Base-by-base conservation (phyloP, 2,888 invertebrate genomes). In the Aphidius colemani region DNA sequence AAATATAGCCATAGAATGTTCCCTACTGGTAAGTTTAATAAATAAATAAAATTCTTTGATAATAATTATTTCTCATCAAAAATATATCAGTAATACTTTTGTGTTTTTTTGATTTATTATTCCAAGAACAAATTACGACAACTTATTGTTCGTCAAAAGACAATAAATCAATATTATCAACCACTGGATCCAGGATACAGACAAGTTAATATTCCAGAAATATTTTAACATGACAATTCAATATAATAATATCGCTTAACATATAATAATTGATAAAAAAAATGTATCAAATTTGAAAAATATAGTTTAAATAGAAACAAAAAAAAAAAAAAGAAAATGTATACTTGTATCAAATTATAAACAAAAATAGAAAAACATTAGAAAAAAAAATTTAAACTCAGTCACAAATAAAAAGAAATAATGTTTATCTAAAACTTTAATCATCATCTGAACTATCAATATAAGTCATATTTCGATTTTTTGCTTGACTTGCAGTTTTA, bases 401-500 rank as follows among this genome's bases (percentile, higher is more conserved):
- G 13, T 18, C 13, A 18, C 1, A 1, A 18, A 18, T 18, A 18
- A 2, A 18, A 18, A 18, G n/a, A n/a, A n/a, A n/a, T n/a, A 18
- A 18, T 18, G 13, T 18, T 18, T 18, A 1, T 18, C 13, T 0
- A 18, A 18, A 18, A 1, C 1, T 18, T 66, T 10, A 67, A 61
- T 67, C 61, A 7, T 61, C 61, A 40, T 67, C 66, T 11, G 64
- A 63, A 56, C 63, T 59, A 10, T 41, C 18, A 10, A 62, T 13
- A 49, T 43, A 61, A 7, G 39, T 7, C 1, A 8, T 41, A 50
- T 39, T 61, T 43, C 48, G 53, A 46, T 45, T 11, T 13, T 62
- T 7, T 30, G 7, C 9, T 45, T 53, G 51, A 45, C 30, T 60
- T 10, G n/a, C 18, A 8, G 60, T 44, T 9, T 10, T 53, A 7